Base-by-base conservation (phyloP, 2,113 vertebrate genomes). In the Rhagologus leucostigma region DNA sequence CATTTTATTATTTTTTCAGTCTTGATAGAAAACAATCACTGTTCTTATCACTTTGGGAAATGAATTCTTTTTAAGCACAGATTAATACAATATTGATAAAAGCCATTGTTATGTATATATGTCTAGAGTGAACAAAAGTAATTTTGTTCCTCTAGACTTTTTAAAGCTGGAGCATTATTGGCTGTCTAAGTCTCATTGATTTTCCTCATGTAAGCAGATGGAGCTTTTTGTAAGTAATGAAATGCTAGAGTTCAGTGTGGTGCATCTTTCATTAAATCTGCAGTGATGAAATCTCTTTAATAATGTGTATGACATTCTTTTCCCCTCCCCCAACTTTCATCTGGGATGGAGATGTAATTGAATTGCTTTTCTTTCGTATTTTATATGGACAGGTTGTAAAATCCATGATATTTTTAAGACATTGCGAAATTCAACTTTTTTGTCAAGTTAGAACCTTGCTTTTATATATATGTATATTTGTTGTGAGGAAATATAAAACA, bases 211-310 rank as follows among this genome's bases (percentile, higher is more conserved):
- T 67, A 96, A 96, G 81, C 13, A 86, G 71, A 82, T 75, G 42
- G 32, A 30, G 33, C 13, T 89, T 90, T 97, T 83, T 88, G 37
- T 92, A 90, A 93, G 55, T 77, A 93, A 95, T 73, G 81, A 97
- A 95, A 94, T 81, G 47, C 42, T 70, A 91, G 37, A 78, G 94
- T 96, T 96, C 93, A 94, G 20, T 80, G 50, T 76, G 33, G 83
- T 92, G 78, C 84, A 93, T 93, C 85, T 97, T 92, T 96, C 96
- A 97, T 97, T 95, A 97, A 95, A 90, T 96, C 73, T 97, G 77
- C 68, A 78, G 49, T 77, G 87, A 95, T 91, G 41, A 93, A 97
- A 96, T 95, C 93, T 97, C 49, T 88, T 97, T 97, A 96, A 96
- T 96, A 96, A 96, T 69, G 71, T 75, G 39, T 86, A 81, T 89